Conservation (phyloP, 2,113 vertebrate species). For the Apaloderma vittatum region DNA sequence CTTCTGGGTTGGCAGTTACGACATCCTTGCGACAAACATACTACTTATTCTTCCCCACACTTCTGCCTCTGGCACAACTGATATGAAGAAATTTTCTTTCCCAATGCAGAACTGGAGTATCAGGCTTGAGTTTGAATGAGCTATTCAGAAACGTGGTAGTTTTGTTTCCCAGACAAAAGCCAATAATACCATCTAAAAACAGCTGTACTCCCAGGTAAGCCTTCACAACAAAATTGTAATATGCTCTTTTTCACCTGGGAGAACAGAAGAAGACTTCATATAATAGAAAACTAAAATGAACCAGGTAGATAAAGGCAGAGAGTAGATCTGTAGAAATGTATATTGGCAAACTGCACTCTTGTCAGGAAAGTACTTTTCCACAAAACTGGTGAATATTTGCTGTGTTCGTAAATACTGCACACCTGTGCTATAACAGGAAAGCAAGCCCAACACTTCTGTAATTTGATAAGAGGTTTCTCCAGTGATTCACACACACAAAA, state of each 20-base stretch:
- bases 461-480: constrained; percentile 42
- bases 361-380: neutral
- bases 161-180: constrained; percentile 41
- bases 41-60: neutral
- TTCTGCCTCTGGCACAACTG: constrained; percentile 28
- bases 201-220: neutral
- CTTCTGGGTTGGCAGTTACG: neutral
- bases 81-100: constrained; percentile 37
- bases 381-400: neutral
- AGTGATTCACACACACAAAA: constrained; percentile 34
- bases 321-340: neutral
- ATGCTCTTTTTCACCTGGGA: neutral
- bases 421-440: constrained; percentile 19
- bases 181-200: constrained; percentile 24
- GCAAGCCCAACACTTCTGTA: neutral
- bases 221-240: constrained; percentile 2
- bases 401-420: neutral
- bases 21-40: neutral
- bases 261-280: neutral
- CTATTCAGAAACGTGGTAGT: constrained; percentile 33
- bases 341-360: neutral
- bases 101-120: constrained; percentile 3
- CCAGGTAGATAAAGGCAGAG: neutral
- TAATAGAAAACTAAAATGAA: neutral
- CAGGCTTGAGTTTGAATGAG: neutral